Evolutionary conservation across 2,797 vertebrate species (phyloP).

Genomic region (Pseudochirops cupreus): DNA sequence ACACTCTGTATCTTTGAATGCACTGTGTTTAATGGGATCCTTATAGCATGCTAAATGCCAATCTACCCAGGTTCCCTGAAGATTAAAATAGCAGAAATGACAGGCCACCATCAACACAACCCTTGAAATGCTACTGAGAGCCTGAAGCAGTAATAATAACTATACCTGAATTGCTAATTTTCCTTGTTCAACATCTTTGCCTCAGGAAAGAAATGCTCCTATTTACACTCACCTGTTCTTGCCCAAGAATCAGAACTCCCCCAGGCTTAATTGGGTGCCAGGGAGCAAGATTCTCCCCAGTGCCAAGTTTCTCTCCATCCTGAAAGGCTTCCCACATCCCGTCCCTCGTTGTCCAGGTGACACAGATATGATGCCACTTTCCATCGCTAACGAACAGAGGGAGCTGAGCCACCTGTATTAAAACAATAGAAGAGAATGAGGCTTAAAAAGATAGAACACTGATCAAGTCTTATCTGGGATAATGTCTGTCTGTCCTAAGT

Average conservation of each 20-base stretch:
- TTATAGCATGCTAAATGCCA: not conserved
- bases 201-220: rapidly evolving
- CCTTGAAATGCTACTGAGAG: not conserved
- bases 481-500: not conserved
- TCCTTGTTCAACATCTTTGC: not conserved
- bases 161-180: not conserved
- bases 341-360: conserved; percentile 97
- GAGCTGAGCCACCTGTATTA: conserved; percentile 93
- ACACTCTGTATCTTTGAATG: not conserved
- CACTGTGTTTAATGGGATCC: not conserved
- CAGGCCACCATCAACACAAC: not conserved
- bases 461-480: not conserved
- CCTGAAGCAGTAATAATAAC: not conserved
- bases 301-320: conserved; percentile 93
- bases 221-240: conserved; percentile 93
- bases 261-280: conserved; percentile 99
- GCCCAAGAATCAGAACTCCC: conserved; percentile 96
- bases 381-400: conserved; percentile 95
- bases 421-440: conserved; percentile 32
- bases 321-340: conserved; percentile 98
- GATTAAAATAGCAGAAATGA: conserved; percentile 3
- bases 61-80: not conserved
- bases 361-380: conserved; percentile 97
- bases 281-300: conserved; percentile 96
- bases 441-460: not conserved